These are phyloP conservation scores for Ectemnius continuus DNA, from an alignment of 2,888 invertebrate species.

Conservation along the genomic window DNA sequence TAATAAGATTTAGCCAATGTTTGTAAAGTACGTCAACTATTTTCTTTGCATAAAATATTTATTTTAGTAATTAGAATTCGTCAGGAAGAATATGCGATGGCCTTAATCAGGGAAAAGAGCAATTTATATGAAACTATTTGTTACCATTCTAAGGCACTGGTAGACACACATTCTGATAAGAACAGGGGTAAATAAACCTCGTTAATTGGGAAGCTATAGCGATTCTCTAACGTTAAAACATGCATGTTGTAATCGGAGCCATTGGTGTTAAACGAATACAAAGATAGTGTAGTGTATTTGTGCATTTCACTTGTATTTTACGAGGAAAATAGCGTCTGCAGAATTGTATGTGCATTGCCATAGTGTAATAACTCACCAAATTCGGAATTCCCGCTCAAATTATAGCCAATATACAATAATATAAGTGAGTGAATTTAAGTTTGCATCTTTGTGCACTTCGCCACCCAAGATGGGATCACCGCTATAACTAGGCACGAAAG, in stretches of 20 bases:
- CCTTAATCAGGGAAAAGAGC: conserved; percentile 47
- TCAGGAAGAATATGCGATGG: conserved; percentile 49
- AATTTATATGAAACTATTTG: conserved; percentile 52
- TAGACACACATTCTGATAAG: conserved; percentile 31
- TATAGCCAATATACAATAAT: conserved; percentile 13
- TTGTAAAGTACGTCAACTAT: conserved; percentile 48
- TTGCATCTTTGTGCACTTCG: conserved; percentile 25
- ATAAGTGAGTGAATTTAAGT: conserved; percentile 16
- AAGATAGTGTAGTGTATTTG: conserved; percentile 53
- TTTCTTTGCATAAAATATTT: conserved; percentile 58
- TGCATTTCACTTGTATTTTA: conserved; percentile 60
- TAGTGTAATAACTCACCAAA: conserved; percentile 34
- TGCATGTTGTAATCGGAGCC: conserved; percentile 55
- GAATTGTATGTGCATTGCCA: conserved; percentile 40
- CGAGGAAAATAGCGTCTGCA: conserved; percentile 37
- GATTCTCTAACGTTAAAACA: conserved; percentile 39
- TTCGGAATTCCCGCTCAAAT: conserved; percentile 25
- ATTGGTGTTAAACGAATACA: conserved; percentile 55
- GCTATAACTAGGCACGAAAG: conserved; percentile 11
- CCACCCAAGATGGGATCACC: conserved; percentile 3
- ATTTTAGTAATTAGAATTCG: conserved; percentile 53
- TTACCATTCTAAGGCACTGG: conserved; percentile 40
- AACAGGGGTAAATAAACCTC: conserved; percentile 29
- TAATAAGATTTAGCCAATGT: conserved; percentile 46
- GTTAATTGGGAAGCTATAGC: conserved; percentile 37